Evolutionary conservation across 2,888 invertebrate genomes (phyloP).

Genomic region (Antheraea assamensis): DNA sequence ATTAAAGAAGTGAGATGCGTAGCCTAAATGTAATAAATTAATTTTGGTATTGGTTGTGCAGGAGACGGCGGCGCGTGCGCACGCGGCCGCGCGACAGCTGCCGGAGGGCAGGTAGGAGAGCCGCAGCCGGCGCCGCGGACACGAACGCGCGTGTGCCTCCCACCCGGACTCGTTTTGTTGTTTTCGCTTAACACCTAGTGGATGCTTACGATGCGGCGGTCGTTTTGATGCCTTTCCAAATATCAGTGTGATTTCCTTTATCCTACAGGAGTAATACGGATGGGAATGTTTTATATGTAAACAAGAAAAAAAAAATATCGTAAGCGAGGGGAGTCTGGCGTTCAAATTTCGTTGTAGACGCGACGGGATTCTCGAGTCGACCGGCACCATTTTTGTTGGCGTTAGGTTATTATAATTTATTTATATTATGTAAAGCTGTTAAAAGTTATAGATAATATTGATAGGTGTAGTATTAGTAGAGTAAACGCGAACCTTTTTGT

Average conservation of each 20-base stretch:
- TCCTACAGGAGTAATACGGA: constrained; percentile 66
- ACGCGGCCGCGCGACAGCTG: constrained; percentile 61
- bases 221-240: constrained; percentile 79
- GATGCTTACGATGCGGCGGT: constrained; percentile 74
- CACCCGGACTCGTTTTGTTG: constrained; percentile 56
- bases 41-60: constrained; percentile 36
- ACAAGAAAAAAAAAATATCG: constrained; percentile 7
- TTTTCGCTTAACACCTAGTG: constrained; percentile 73
- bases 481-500: constrained; percentile 23
- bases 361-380: constrained; percentile 19
- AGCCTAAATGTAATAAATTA: too few relatives aligned
- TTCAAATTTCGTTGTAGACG: constrained; percentile 15
- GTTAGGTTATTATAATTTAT: constrained; percentile 24
- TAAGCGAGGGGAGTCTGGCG: constrained; percentile 23
- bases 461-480: constrained; percentile 41
- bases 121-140: constrained; percentile 29
- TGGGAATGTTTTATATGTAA: constrained; percentile 67
- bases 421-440: constrained; percentile 22
- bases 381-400: constrained; percentile 23
- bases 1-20: too few relatives aligned
- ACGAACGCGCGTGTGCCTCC: constrained; percentile 27
- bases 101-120: constrained; percentile 74
- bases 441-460: constrained; percentile 33
- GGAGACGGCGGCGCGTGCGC: constrained; percentile 56
- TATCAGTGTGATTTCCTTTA: constrained; percentile 78